Conservation (phyloP, 2,113 vertebrate species). For the Mohoua ochrocephala region DNA sequence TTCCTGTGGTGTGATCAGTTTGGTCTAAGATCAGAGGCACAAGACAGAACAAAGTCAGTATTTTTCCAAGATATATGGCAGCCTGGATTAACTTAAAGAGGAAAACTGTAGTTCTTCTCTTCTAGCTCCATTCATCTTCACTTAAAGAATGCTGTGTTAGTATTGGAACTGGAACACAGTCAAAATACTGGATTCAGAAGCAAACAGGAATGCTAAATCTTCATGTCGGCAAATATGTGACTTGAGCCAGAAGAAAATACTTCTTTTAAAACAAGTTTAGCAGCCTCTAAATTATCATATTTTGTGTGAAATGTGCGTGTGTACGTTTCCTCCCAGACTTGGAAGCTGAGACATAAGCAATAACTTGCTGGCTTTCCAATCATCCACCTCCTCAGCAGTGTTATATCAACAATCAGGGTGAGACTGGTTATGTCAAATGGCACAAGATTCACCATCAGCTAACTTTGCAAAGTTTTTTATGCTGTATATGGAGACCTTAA, state of each 20-base stretch:
- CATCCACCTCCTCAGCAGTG: fast-evolving
- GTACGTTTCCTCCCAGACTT: not conserved
- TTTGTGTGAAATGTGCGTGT: not conserved
- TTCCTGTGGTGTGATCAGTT: not conserved
- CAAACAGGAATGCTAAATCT: not conserved
- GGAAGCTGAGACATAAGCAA: not conserved
- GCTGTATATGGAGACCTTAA: not conserved
- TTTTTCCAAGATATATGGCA: not conserved
- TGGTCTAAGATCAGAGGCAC: not conserved
- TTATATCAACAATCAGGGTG: not conserved
- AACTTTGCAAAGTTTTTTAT: not conserved
- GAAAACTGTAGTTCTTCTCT: not conserved
- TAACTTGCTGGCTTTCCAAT: not conserved
- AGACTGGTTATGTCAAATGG: not conserved
- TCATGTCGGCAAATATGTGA: not conserved
- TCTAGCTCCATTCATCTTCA: not conserved
- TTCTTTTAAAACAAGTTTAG: not conserved
- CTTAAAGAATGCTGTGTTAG: not conserved
- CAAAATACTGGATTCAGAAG: not conserved
- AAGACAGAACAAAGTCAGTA: not conserved
- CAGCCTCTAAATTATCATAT: not conserved
- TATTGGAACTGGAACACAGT: not conserved
- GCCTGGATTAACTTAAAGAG: not conserved
- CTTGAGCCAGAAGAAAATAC: not conserved
- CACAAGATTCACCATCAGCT: not conserved